phyloP scores from a whole-genome alignment of 2,888 invertebrate species.

The Notodonta dromedarius region DNA sequence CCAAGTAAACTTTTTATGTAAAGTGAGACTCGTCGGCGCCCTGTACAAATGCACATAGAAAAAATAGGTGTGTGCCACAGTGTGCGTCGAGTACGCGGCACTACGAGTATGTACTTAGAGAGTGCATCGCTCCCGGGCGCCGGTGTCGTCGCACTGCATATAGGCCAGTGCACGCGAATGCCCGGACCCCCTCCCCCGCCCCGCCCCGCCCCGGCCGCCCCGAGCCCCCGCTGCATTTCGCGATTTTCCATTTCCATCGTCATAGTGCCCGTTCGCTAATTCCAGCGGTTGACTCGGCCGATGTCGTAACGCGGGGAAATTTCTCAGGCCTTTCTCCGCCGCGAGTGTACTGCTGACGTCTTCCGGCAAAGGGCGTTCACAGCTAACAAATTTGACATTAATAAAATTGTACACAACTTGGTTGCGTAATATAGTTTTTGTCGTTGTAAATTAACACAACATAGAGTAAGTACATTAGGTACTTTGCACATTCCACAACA shows the following conservation, averaged over 20 bases:
- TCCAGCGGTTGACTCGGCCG: constrained; percentile 60
- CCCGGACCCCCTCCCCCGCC: constrained; percentile 58
- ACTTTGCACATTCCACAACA: no score
- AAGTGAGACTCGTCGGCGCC: constrained; percentile 65
- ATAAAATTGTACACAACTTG: constrained; percentile 34
- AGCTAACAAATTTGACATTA: constrained; percentile 47
- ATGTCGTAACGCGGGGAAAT: constrained; percentile 72
- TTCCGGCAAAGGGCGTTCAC: constrained; percentile 65
- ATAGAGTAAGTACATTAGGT: neutral
- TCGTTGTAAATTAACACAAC: neutral
- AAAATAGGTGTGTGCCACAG: constrained; percentile 72
- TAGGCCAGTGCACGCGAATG: constrained; percentile 84
- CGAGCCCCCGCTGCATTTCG: constrained; percentile 65
- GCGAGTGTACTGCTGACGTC: constrained; percentile 46
- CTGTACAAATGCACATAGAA: constrained; percentile 67
- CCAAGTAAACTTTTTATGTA: constrained; percentile 68
- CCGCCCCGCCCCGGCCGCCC: constrained; percentile 33
- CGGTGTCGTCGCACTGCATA: constrained; percentile 84
- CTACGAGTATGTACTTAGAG: constrained; percentile 71
- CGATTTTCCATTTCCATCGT: constrained; percentile 82
- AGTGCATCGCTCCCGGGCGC: constrained; percentile 84
- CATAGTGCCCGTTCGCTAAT: constrained; percentile 65
- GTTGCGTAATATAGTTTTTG: constrained; percentile 21
- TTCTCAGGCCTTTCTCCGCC: constrained; percentile 70
- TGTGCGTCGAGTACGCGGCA: constrained; percentile 77